phyloP scores from a whole-genome alignment of 2,797 vertebrate genomes.

The Coendou prehensilis region DNA sequence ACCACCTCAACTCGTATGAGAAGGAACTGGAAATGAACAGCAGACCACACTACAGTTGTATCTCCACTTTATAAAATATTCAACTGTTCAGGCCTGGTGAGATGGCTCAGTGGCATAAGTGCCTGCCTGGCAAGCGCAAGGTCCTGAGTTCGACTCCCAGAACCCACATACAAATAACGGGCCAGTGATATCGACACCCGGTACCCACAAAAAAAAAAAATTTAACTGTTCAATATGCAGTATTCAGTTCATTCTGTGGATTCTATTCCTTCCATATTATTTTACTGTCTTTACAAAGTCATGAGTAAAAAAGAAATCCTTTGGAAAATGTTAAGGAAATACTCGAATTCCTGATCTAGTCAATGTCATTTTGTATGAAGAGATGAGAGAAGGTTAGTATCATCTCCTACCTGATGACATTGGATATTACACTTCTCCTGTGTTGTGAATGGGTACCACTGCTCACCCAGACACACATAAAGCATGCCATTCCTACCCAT shows the following conservation, averaged over 20 bases:
- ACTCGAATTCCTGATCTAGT: constrained; percentile 11
- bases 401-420: background rate
- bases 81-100: no score
- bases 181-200: no score
- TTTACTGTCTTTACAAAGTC: background rate
- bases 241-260: background rate
- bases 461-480: background rate
- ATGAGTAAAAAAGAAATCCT: background rate
- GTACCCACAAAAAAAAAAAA: no score
- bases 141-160: no score
- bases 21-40: background rate
- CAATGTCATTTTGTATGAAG: background rate
- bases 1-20: background rate
- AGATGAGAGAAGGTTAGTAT: background rate
- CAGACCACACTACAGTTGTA: background rate
- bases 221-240: background rate
- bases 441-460: background rate
- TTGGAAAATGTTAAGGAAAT: constrained; percentile 11
- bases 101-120: no score
- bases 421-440: background rate
- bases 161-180: no score
- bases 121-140: no score
- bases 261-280: background rate
- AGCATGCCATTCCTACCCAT: background rate
- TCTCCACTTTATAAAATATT: background rate